These are phyloP conservation scores for Pristionchus exspectatus DNA, from an alignment of 2,888 invertebrate genomes.

Conservation along the genomic window DNA sequence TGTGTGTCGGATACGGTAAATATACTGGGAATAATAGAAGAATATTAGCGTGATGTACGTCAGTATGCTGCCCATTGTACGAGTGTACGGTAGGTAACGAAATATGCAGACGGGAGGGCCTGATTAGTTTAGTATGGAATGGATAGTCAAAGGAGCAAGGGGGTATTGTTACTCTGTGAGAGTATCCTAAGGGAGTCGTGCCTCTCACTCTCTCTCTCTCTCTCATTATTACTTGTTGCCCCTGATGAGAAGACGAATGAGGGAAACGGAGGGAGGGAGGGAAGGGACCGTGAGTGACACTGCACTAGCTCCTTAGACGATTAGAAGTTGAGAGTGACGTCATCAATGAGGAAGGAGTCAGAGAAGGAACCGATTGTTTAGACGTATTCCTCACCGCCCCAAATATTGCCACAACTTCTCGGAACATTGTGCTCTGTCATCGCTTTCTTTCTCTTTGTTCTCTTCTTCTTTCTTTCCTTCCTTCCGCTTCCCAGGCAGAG, in stretches of 20 bases:
- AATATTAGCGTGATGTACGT: background rate
- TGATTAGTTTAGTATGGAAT: conserved; percentile 44
- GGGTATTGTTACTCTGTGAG: background rate
- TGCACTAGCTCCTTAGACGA: background rate
- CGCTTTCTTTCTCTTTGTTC: conserved; percentile 5
- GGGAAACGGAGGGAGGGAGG: background rate
- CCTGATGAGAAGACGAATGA: conserved; percentile 35
- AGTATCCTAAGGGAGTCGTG: conserved; percentile 1
- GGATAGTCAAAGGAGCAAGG: conserved; percentile 5
- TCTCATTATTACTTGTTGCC: conserved; percentile 36
- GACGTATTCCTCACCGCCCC: background rate
- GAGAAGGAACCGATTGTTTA: background rate
- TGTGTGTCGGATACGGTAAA: background rate
- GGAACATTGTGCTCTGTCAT: background rate
- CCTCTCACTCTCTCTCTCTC: background rate
- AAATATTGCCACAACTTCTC: conserved; percentile 9
- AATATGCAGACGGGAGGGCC: background rate
- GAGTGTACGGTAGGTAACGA: background rate
- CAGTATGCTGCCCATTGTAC: background rate
- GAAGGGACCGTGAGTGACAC: background rate
- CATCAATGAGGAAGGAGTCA: background rate
- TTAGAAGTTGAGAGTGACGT: background rate
- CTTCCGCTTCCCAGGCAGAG: background rate
- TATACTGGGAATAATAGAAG: background rate
- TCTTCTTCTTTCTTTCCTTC: background rate